A percentile compares a stretch with the other conserved stretches of the same genome.
These are phyloP conservation scores for Takifugu ocellatus DNA, from an alignment of 2,797 vertebrate species.

Conservation along the genomic window DNA sequence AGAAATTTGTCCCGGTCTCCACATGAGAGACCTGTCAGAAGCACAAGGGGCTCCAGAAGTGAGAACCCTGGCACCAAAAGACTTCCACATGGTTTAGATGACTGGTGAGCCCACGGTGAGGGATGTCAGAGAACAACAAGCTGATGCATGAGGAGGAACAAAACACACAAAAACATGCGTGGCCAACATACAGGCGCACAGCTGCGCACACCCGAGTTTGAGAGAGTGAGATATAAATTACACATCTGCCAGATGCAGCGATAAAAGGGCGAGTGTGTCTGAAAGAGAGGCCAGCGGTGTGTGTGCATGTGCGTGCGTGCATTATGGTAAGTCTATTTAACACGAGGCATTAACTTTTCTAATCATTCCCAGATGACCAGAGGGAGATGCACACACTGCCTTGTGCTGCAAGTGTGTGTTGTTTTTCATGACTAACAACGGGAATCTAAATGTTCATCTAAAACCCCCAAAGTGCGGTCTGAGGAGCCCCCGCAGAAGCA, in stretches of 20 bases:
- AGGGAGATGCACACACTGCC: slow-evolving; percentile 21
- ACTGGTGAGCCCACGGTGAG: slow-evolving; percentile 36
- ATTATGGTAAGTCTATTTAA: slow-evolving; percentile 68
- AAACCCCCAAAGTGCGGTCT: slow-evolving; percentile 52
- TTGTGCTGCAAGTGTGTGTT: slow-evolving; percentile 13
- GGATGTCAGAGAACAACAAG: slow-evolving; percentile 38
- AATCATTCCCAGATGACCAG: slow-evolving; percentile 72
- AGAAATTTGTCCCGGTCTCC: slow-evolving; percentile 32
- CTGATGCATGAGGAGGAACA: slow-evolving; percentile 29
- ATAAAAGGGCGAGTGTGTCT: slow-evolving; percentile 41
- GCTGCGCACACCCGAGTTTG: slow-evolving; percentile 57
- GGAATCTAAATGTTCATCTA: slow-evolving; percentile 50
- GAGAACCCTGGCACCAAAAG: slow-evolving; percentile 48
- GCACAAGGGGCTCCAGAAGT: slow-evolving; percentile 29
- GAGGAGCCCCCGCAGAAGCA: slow-evolving; percentile 58
- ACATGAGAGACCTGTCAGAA: slow-evolving; percentile 51
- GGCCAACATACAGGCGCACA: slow-evolving; percentile 27
- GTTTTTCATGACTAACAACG: slow-evolving; percentile 50
- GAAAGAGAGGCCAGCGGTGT: slow-evolving; percentile 20
- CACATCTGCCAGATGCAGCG: slow-evolving; percentile 57
- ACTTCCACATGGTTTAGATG: slow-evolving; percentile 57
- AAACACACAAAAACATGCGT: slow-evolving; percentile 16
- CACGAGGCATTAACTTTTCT: slow-evolving; percentile 65
- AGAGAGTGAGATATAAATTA: slow-evolving; percentile 62
- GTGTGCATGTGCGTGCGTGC: slow-evolving; percentile 24